Conservation (phyloP, 2,113 vertebrate genomes). For the Indicator indicator region DNA sequence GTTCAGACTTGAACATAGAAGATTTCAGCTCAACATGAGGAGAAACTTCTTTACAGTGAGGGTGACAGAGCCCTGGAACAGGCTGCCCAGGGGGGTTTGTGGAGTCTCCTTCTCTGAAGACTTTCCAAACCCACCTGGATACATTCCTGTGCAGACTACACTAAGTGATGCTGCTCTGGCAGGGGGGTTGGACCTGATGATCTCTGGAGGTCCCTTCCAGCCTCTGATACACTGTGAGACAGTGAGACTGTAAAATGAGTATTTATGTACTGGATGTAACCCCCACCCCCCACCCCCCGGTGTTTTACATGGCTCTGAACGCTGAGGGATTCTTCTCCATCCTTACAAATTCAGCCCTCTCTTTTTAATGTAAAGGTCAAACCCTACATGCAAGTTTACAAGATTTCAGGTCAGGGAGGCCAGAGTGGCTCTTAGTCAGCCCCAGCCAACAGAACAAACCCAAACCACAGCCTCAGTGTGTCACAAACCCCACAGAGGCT, state of each 20-base stretch:
- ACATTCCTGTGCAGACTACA: too few relatives aligned
- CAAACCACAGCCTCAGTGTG: background rate
- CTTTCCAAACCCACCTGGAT: too few relatives aligned
- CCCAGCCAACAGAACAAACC: slow-evolving; percentile 15
- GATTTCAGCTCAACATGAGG: too few relatives aligned
- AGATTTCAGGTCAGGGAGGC: background rate
- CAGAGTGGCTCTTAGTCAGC: background rate
- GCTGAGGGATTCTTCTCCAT: background rate
- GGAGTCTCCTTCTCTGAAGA: too few relatives aligned
- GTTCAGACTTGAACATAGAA: too few relatives aligned
- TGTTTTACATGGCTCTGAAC: background rate
- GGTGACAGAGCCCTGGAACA: too few relatives aligned
- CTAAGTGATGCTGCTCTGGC: too few relatives aligned
- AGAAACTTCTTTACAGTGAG: too few relatives aligned
- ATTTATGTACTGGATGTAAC: slow-evolving; percentile 5
- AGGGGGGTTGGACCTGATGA: too few relatives aligned
- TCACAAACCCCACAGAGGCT: slow-evolving; percentile 23
- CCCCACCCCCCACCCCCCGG: background rate
- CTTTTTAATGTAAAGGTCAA: slow-evolving; percentile 49
- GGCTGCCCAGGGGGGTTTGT: too few relatives aligned
- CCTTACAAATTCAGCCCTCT: background rate
- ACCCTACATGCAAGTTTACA: background rate
- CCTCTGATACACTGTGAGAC: too few relatives aligned
- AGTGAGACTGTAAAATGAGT: background rate
- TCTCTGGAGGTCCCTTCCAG: too few relatives aligned